phyloP scores from a whole-genome alignment of 1,140 invertebrate species.

The Ericerus pela region DNA sequence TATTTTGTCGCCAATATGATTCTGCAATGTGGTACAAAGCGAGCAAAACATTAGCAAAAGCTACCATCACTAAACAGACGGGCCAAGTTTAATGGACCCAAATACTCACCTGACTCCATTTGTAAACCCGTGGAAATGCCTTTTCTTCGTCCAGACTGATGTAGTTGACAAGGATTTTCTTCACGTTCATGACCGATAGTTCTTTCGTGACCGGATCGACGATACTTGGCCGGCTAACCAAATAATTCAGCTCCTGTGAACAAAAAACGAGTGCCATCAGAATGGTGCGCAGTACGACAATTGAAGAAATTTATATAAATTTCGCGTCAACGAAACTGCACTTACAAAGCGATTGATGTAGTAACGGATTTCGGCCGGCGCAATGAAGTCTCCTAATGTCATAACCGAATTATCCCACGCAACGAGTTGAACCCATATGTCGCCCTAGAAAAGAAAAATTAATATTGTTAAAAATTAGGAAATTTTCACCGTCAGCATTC shows the following conservation, averaged over 20 bases:
- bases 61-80: background rate
- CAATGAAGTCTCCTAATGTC: constrained; percentile 3
- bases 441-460: background rate
- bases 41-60: background rate
- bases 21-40: background rate
- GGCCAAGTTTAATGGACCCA: background rate
- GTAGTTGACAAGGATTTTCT: background rate
- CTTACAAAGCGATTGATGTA: constrained; percentile 4
- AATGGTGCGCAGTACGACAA: too few relatives aligned
- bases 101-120: constrained; percentile 2
- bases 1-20: constrained; percentile 5
- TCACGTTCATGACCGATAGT: background rate
- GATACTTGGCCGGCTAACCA: background rate
- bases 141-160: background rate
- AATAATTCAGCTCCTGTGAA: background rate
- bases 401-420: constrained; percentile 3
- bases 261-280: too few relatives aligned
- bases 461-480: background rate
- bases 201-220: background rate
- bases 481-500: too few relatives aligned
- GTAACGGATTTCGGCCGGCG: background rate
- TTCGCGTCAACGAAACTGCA: background rate
- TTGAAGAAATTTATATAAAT: too few relatives aligned
- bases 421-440: constrained; percentile 1
- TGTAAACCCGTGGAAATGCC: constrained; percentile 2